Base-by-base conservation (phyloP, 2,888 invertebrate genomes). In the Luffia ferchaultella region DNA sequence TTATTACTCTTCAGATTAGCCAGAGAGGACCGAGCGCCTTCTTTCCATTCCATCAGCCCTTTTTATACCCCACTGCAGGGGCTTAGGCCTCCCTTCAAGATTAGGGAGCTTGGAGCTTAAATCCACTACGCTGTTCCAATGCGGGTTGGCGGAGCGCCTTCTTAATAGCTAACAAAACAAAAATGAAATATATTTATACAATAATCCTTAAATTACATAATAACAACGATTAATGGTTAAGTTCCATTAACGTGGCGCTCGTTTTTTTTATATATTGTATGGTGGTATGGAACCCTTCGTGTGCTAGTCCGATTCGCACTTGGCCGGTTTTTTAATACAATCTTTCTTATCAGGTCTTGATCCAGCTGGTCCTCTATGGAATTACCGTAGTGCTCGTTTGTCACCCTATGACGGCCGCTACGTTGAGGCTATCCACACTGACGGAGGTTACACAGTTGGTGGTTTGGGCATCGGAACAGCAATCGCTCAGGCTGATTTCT, bases 331-430 rank as follows among this genome's bases (percentile, higher is more conserved):
- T 7, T 55, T 16, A 16, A 9, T 48, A 42, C 45, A 45, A n/a
- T 20, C 15, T 16, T 43, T 16, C 42, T 51, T 43, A 45, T 49
- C 30, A 61, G 61, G 56, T 16, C 45, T 59, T 18, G 60, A 61
- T 19, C 60, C 61, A 1, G 85, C 85, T 0, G 79, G 83, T 1
- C 85, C 85, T 0, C 55, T 76, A 9, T 85, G 84, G 60, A 20
- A 18, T 16, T 3, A 2, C 0, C 59, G 50, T 51, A 47, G 49
- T 15, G 48, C 58, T 20, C 53, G 54, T 2, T 40, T 59, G 1
- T 45, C 12, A 1, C 17, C 51, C 1, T 49, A 19, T 12, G 57
- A 56, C 18, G 62, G 57, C 1, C 18, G 52, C n/a, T 62, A 76
- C 77, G 47, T 76, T 2, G 62, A 60, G 46, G 60, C 56, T 1